These are phyloP conservation scores for Hyalella azteca DNA, from an alignment of 2,888 invertebrate species.

Conservation along the genomic window DNA sequence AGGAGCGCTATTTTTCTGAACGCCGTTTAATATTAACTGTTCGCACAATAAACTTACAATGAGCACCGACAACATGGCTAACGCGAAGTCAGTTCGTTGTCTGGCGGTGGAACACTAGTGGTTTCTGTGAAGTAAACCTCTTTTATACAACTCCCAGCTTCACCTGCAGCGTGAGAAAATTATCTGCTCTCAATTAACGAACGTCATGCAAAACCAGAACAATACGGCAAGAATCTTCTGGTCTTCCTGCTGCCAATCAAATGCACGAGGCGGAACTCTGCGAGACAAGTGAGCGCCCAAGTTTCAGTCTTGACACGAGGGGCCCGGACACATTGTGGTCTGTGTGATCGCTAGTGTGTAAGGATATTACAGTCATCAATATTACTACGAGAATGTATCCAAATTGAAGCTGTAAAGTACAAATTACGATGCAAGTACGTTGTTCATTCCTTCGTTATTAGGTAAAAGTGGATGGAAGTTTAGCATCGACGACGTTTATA, in stretches of 20 bases:
- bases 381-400: neutral
- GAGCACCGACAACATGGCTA: too few species aligned
- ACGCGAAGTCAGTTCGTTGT: too few species aligned
- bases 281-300: neutral
- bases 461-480: too few species aligned
- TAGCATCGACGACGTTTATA: too few species aligned
- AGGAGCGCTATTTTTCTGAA: too few species aligned
- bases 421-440: too few species aligned
- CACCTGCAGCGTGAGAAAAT: neutral
- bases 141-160: slow-evolving; percentile 10
- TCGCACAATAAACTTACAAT: too few species aligned
- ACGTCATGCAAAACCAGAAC: slow-evolving; percentile 19
- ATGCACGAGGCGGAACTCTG: neutral
- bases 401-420: neutral
- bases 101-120: neutral
- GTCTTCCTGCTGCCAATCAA: slow-evolving; percentile 7
- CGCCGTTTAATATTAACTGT: too few species aligned
- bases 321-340: neutral
- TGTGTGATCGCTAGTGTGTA: neutral
- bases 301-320: neutral
- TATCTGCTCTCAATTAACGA: neutral
- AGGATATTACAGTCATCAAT: neutral
- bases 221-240: neutral
- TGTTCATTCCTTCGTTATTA: too few species aligned
- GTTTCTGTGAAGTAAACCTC: neutral